Evolutionary conservation across 2,888 invertebrate genomes (phyloP).

Genomic region (Clivina fossor): DNA sequence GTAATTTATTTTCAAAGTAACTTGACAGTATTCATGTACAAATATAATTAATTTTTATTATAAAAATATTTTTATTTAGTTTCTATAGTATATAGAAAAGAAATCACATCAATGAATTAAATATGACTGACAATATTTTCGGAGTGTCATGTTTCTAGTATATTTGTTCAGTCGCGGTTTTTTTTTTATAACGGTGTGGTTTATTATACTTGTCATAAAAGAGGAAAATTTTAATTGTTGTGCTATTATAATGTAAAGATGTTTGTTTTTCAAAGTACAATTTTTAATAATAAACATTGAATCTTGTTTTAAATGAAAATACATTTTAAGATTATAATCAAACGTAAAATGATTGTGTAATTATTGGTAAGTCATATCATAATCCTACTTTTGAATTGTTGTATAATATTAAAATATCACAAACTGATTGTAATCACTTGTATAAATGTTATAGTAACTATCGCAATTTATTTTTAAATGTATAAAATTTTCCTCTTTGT

Average conservation of each 20-base stretch:
- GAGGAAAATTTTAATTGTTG: constrained; percentile 22
- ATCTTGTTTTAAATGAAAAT: too few species aligned
- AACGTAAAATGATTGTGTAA: too few species aligned
- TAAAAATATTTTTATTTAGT: constrained; percentile 27
- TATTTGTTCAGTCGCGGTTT: constrained; percentile 14
- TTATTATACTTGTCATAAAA: constrained; percentile 1
- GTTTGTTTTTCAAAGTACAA: too few species aligned
- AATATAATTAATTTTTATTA: constrained; percentile 29
- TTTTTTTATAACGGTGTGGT: constrained; percentile 20
- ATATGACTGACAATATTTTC: constrained; percentile 25
- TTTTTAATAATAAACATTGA: too few species aligned
- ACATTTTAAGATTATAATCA: too few species aligned
- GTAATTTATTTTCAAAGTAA: constrained; percentile 31
- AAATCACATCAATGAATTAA: too few species aligned
- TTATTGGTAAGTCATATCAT: too few species aligned
- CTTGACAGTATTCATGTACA: constrained; percentile 37
- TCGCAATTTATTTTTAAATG: not conserved
- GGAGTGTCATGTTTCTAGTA: constrained; percentile 22
- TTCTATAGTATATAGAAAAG: constrained; percentile 15
- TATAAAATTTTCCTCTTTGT: constrained; percentile 21
- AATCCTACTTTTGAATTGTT: too few species aligned
- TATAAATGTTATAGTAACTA: constrained; percentile 17
- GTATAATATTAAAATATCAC: too few species aligned
- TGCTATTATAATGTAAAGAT: too few species aligned
- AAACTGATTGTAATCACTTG: constrained; percentile 1